Percentiles rank a stretch among this genome's conserved stretches.
Evolutionary conservation across 2,888 invertebrate genomes (phyloP).

Genomic region (Scaptomyza cyrtandrae): DNA sequence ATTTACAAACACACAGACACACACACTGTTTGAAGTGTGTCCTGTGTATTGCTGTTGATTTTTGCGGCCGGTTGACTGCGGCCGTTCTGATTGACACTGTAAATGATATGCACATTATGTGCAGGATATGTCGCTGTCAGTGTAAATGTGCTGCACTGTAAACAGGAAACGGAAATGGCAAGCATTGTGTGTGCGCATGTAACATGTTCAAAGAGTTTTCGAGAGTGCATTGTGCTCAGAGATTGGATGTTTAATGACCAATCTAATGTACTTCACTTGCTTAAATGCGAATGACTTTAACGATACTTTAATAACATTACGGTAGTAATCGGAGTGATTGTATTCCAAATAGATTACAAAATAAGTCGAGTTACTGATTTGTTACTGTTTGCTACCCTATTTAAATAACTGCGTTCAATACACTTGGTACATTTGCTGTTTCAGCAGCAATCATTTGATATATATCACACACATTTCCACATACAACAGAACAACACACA

Average conservation of each 20-base stretch:
- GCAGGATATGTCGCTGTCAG: constrained; percentile 68
- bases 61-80: constrained; percentile 62
- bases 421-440: constrained; percentile 56
- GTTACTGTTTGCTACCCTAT: constrained; percentile 18
- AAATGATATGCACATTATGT: constrained; percentile 76
- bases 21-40: constrained; percentile 30
- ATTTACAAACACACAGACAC: too few relatives aligned
- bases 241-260: constrained; percentile 50
- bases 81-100: constrained; percentile 70
- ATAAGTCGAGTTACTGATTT: constrained; percentile 5
- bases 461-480: constrained; percentile 12
- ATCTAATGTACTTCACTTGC: constrained; percentile 44
- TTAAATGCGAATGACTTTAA: constrained; percentile 10
- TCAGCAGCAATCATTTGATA: constrained; percentile 53
- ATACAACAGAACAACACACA: constrained; percentile 15
- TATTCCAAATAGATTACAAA: not conserved
- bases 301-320: not conserved
- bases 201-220: constrained; percentile 21
- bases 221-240: constrained; percentile 41
- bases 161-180: constrained; percentile 79
- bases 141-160: constrained; percentile 27
- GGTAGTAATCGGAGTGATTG: not conserved
- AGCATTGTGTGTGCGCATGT: constrained; percentile 51
- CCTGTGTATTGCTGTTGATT: constrained; percentile 52
- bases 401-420: constrained; percentile 13